These are phyloP conservation scores for Chaetodon trifascialis DNA, from an alignment of 2,113 vertebrate genomes.

Conservation along the genomic window DNA sequence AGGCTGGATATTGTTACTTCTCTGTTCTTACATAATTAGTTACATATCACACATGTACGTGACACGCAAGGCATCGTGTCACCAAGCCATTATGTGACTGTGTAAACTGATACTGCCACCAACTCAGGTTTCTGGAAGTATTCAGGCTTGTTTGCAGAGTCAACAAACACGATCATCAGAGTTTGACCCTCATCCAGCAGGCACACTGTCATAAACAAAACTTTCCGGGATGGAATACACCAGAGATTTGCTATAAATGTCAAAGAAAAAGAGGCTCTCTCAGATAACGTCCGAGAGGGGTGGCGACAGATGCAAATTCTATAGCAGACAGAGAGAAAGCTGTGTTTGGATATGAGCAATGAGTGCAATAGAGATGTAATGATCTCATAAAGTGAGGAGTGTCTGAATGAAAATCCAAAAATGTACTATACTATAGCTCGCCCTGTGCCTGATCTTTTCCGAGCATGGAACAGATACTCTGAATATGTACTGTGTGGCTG, in stretches of 20 bases:
- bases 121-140: constrained; percentile 64
- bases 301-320: background rate
- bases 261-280: background rate
- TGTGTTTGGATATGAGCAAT: background rate
- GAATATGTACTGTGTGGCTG: background rate
- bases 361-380: background rate
- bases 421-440: too few species aligned
- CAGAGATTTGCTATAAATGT: constrained; percentile 23
- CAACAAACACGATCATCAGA: constrained; percentile 61
- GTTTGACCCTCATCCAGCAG: constrained; percentile 47
- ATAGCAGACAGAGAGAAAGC: background rate
- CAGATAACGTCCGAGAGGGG: background rate
- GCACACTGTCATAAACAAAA: constrained; percentile 44
- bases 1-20: constrained; percentile 31
- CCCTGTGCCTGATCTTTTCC: background rate
- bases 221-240: constrained; percentile 34
- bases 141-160: constrained; percentile 65
- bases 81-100: constrained; percentile 61
- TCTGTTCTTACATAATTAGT: constrained; percentile 21
- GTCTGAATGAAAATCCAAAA: background rate
- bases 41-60: constrained; percentile 37
- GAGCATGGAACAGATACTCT: background rate
- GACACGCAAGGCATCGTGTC: constrained; percentile 28
- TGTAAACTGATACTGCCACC: constrained; percentile 69
- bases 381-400: background rate